Conservation (phyloP, 2,113 vertebrate species). For the Psephotus haematonotus region DNA sequence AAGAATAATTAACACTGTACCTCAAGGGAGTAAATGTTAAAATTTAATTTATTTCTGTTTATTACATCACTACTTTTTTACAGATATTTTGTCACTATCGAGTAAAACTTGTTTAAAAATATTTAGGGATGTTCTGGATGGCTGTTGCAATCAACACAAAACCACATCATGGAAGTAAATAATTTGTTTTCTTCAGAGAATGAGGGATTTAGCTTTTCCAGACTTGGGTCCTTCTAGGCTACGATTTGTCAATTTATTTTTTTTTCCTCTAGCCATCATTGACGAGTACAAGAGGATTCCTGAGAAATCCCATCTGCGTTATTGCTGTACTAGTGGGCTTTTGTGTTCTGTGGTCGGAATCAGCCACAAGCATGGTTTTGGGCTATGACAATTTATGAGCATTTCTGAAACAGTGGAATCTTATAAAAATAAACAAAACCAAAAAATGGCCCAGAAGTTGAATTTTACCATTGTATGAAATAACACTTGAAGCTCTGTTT, state of each 20-base stretch:
- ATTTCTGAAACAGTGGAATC: constrained; percentile 34
- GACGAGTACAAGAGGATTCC: neutral
- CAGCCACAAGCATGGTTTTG: neutral
- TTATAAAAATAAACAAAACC: constrained; percentile 22
- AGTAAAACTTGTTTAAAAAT: neutral
- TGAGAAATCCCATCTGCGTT: neutral
- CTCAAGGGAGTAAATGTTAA: neutral
- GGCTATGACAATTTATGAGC: neutral
- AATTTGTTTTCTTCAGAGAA: neutral
- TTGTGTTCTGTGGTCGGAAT: constrained; percentile 31
- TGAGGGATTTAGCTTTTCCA: neutral
- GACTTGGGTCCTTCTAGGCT: neutral
- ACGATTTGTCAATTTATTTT: neutral
- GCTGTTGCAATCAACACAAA: neutral
- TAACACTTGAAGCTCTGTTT: neutral
- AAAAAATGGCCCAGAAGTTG: neutral
- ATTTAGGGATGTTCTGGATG: neutral
- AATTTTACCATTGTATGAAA: neutral
- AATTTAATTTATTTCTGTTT: neutral
- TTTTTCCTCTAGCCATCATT: neutral
- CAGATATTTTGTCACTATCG: neutral
- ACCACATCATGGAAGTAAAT: neutral
- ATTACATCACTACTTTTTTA: neutral
- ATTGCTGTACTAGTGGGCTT: neutral
- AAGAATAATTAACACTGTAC: neutral